Conservation (phyloP, 2,888 invertebrate species). For the Phortica okadai region DNA sequence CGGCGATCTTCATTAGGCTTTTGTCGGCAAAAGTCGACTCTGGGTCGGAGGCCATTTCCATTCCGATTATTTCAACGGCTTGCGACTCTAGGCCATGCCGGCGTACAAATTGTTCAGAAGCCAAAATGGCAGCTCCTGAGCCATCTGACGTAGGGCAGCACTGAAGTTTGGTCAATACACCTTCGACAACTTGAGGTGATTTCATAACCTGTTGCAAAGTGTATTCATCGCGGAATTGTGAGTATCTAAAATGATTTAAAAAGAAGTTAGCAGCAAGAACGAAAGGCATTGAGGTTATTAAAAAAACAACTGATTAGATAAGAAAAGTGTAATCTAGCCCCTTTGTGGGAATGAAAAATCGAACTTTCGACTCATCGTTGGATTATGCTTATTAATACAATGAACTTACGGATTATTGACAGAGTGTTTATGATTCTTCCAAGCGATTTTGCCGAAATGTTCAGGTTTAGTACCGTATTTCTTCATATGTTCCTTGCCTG, state of each 20-base stretch:
- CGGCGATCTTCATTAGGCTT: constrained; percentile 79
- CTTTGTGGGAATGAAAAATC: neutral
- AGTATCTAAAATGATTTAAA: constrained; percentile 79
- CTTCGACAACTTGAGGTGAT: constrained; percentile 91
- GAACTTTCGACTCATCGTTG: constrained; percentile 13
- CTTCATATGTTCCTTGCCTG: constrained; percentile 91
- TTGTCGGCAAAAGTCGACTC: constrained; percentile 85
- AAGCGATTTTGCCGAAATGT: constrained; percentile 98
- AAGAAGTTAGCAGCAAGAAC: too few species aligned
- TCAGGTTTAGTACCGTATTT: constrained; percentile 92
- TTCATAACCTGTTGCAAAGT: constrained; percentile 92
- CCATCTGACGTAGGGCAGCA: constrained; percentile 99
- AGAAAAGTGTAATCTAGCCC: neutral
- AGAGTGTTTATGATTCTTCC: constrained; percentile 98
- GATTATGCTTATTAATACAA: neutral
- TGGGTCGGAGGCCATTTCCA: constrained; percentile 97
- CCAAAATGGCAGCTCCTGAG: constrained; percentile 94
- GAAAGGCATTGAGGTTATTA: too few species aligned
- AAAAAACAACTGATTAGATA: constrained; percentile 7
- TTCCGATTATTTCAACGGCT: constrained; percentile 96
- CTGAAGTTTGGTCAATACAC: constrained; percentile 95
- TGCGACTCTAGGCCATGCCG: constrained; percentile 87
- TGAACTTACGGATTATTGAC: constrained; percentile 91
- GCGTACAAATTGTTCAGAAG: constrained; percentile 93
- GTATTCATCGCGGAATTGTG: constrained; percentile 96